Evolutionary conservation across 2,888 invertebrate species (phyloP).

Genomic region (Bombylius discolor): DNA sequence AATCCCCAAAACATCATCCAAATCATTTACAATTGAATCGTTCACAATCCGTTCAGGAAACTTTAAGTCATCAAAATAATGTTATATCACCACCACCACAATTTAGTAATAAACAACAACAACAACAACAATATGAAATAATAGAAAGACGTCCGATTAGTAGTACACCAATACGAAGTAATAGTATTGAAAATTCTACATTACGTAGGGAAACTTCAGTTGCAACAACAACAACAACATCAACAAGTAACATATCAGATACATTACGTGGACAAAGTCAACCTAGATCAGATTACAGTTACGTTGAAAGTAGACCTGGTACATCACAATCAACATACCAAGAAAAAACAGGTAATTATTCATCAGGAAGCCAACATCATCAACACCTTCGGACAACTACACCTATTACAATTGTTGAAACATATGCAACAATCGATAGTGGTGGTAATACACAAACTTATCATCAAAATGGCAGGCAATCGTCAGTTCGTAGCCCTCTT

Average conservation of each 20-base stretch:
- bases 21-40: neutral
- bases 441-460: constrained; percentile 1
- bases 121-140: neutral
- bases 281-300: constrained; percentile 6
- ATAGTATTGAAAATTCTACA: constrained; percentile 3
- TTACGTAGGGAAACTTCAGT: neutral
- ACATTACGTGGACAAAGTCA: constrained; percentile 8
- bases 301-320: constrained; percentile 15
- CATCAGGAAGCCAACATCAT: constrained; percentile 10
- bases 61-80: constrained; percentile 1
- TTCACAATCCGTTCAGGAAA: neutral
- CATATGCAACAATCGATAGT: constrained; percentile 14
- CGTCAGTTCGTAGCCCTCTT: constrained; percentile 42
- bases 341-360: constrained; percentile 8
- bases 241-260: neutral
- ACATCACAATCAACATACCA: constrained; percentile 18
- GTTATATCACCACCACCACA: constrained; percentile 17
- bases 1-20: constrained; percentile 19
- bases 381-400: constrained; percentile 7
- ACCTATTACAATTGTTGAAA: constrained; percentile 12
- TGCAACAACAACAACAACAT: neutral
- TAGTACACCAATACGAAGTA: constrained; percentile 6
- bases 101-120: constrained; percentile 12
- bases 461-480: constrained; percentile 12
- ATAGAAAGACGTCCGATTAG: constrained; percentile 11